A percentile compares a stretch with the other conserved stretches of the same genome.
These are phyloP conservation scores for Drosophila vallismaia DNA, from an alignment of 2,888 invertebrate genomes.

Conservation along the genomic window DNA sequence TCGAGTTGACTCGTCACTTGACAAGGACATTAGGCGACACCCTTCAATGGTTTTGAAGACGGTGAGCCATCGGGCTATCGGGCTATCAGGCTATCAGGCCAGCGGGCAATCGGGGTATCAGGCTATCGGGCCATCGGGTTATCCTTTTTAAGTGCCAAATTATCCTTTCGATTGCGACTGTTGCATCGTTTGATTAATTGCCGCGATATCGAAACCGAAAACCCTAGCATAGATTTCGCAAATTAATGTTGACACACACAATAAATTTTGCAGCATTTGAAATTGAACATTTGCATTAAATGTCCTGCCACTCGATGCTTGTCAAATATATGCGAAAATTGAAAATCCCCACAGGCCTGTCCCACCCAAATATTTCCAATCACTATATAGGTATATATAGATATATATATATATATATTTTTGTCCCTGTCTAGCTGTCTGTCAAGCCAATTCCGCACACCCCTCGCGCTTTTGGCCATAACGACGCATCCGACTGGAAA, in stretches of 20 bases:
- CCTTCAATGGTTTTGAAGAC: conserved; percentile 60
- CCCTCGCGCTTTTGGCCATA: conserved; percentile 31
- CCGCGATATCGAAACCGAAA: conserved; percentile 40
- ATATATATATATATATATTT: background rate
- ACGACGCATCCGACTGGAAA: conserved; percentile 70
- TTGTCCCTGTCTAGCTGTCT: background rate
- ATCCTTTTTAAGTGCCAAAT: conserved; percentile 76
- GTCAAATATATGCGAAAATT: conserved; percentile 65
- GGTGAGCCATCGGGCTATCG: conserved; percentile 30
- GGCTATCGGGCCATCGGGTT: conserved; percentile 21
- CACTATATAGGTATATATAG: background rate
- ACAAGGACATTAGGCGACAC: conserved; percentile 52
- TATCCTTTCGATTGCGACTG: conserved; percentile 57
- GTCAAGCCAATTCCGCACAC: conserved; percentile 1
- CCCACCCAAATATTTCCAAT: background rate
- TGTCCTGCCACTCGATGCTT: conserved; percentile 59
- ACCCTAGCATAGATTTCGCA: conserved; percentile 40
- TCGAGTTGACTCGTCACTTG: conserved; percentile 56
- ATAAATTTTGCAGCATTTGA: conserved; percentile 74
- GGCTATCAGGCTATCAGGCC: too few species aligned
- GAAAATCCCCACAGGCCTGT: conserved; percentile 42
- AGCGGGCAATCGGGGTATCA: too few species aligned
- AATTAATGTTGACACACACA: conserved; percentile 75
- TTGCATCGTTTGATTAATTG: conserved; percentile 74
- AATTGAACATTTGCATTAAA: conserved; percentile 70